Base-by-base conservation (phyloP, 2,797 vertebrate species). In the Ptychadena robeensis region DNA sequence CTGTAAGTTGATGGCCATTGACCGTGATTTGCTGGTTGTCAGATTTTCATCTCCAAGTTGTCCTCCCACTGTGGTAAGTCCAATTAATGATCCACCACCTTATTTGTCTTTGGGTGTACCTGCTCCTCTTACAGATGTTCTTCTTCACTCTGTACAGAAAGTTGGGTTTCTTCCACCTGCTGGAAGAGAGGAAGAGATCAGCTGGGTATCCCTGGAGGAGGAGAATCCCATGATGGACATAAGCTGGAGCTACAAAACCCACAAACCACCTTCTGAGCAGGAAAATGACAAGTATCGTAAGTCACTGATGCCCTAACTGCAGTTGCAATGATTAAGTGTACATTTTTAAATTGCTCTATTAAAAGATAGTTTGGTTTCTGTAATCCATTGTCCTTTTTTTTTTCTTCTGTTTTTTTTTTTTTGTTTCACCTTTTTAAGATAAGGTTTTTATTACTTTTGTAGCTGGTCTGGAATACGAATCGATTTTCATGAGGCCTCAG, bases 401-500 rank as follows among this genome's bases (percentile, higher is more conserved):
- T 2, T 7, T 59, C 15, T 14, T 25, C 22, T 15, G 3, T 0
- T 30, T 18, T 28, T 64, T 9, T 4, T 38, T 35, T 15, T 76
- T 8, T 35, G 11, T 64, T 4, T 66, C n/a, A n/a, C n/a, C n/a
- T n/a, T n/a, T n/a, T n/a, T n/a, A n/a, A n/a, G 9, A 12, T 40
- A 5, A 40, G 38, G 38, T 6, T 40, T 40, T 6, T 40, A 12
- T 40, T 12, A 6, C 40, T 67, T 84, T 75, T 35, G 0, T 85
- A 99, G 98, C 88, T 81, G 96, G 91, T 48, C 91, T 99, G 85
- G 93, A 97, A 87, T 99, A 97, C 12, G 97, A 98, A 89, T 96
- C 92, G 34, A 92, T 99, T 86, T 91, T 99, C 71, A 88, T 99
- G 85, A 95, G 92, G 89, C 98, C 98, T 31, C 94, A 90, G 4